Evolutionary conservation across 2,888 invertebrate species (phyloP).

Genomic region (Trachelus stipa): DNA sequence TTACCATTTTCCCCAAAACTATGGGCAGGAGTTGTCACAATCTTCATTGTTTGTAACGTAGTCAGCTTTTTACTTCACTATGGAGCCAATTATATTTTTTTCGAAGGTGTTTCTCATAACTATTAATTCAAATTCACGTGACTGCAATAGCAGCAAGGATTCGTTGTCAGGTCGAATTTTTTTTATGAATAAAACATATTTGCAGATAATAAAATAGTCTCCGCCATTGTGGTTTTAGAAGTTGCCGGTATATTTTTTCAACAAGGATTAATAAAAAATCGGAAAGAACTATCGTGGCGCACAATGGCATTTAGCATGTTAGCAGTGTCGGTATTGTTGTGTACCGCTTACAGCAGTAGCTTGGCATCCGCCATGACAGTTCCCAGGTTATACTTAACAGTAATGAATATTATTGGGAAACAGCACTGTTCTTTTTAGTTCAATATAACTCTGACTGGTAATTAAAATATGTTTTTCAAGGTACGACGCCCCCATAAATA

Average conservation of each 20-base stretch:
- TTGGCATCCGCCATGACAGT: slow-evolving; percentile 43
- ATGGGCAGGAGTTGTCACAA: neutral
- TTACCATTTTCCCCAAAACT: neutral
- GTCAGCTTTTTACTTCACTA: neutral
- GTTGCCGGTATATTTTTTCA: neutral
- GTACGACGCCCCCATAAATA: neutral
- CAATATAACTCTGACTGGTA: neutral
- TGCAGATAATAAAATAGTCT: neutral
- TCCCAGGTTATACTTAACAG: slow-evolving; percentile 23
- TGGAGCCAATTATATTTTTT: neutral
- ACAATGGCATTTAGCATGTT: slow-evolving; percentile 30
- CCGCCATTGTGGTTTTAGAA: neutral
- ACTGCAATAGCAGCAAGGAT: neutral
- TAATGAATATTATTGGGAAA: neutral
- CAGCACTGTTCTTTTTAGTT: neutral
- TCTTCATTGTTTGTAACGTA: neutral
- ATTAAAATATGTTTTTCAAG: neutral
- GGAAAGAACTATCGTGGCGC: neutral
- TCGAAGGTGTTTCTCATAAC: neutral
- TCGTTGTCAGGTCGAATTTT: neutral
- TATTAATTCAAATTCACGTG: neutral
- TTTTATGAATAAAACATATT: neutral
- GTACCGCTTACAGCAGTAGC: slow-evolving; percentile 39
- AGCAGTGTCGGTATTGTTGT: slow-evolving; percentile 38
- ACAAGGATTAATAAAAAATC: neutral